Evolutionary conservation across 37 sponge, comb jelly and placozoan species (phyloP).

Genomic region (Bolinopsis microptera): DNA sequence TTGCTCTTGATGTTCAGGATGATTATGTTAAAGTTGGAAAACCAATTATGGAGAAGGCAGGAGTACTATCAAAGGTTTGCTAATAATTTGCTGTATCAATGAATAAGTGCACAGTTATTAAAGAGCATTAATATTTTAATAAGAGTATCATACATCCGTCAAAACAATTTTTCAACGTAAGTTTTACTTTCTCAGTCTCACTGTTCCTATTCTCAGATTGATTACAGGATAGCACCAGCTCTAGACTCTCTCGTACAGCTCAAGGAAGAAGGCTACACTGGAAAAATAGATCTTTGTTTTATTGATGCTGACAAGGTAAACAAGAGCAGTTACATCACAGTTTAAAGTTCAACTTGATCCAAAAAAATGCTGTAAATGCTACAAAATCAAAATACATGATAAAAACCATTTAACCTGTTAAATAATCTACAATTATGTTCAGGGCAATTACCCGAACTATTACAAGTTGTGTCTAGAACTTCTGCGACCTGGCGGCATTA

Average conservation of each 20-base stretch:
- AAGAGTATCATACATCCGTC: no score
- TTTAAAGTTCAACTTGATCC: no score
- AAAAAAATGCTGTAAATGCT: no score
- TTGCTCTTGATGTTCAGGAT: background rate
- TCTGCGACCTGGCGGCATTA: slow-evolving; percentile 30
- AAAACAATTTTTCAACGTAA: no score
- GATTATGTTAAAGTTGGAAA: slow-evolving; percentile 39
- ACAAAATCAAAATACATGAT: no score
- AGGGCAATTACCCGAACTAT: slow-evolving; percentile 56
- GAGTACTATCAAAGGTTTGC: background rate
- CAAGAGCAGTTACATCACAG: no score
- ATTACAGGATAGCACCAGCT: slow-evolving; percentile 10
- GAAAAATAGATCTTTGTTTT: slow-evolving; percentile 10
- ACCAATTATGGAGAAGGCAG: background rate
- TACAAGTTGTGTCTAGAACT: slow-evolving; percentile 41
- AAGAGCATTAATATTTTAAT: no score
- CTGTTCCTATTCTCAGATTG: background rate
- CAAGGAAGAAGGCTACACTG: background rate
- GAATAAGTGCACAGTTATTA: no score
- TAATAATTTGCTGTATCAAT: background rate
- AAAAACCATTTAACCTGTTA: no score
- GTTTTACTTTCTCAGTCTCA: no score
- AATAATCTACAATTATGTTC: no score
- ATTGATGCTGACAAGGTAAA: slow-evolving; percentile 52
- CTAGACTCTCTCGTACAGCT: slow-evolving; percentile 15